These are phyloP conservation scores for Morpho deidamia DNA, from an alignment of 2,888 invertebrate species.

Conservation along the genomic window DNA sequence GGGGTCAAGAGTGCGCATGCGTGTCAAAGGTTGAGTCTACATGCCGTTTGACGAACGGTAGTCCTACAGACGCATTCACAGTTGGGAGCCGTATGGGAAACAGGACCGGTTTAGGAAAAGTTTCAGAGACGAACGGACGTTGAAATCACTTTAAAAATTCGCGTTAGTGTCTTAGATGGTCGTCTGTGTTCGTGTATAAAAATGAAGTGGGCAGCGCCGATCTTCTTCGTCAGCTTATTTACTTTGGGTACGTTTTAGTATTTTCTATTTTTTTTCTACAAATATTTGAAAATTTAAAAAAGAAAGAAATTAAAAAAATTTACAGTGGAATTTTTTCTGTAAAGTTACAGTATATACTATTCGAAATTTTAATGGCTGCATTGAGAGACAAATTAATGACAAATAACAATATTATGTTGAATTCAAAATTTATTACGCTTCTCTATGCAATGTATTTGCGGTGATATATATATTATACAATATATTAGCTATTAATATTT, in stretches of 20 bases:
- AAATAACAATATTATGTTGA: too few species aligned
- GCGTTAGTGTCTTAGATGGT: constrained; percentile 37
- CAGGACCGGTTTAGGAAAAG: constrained; percentile 44
- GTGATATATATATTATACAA: too few species aligned
- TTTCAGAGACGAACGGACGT: constrained; percentile 31
- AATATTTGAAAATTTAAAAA: not conserved
- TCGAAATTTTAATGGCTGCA: too few species aligned
- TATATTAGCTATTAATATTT: too few species aligned
- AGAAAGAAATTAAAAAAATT: too few species aligned
- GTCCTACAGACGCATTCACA: constrained; percentile 40
- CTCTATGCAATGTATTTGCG: too few species aligned
- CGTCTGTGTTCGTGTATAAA: constrained; percentile 38
- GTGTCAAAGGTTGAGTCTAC: constrained; percentile 46
- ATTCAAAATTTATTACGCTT: too few species aligned
- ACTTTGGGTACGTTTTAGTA: constrained; percentile 47
- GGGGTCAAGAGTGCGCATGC: constrained; percentile 49
- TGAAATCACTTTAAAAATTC: constrained; percentile 26
- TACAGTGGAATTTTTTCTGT: not conserved
- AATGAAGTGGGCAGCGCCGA: constrained; percentile 54
- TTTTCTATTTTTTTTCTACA: not conserved
- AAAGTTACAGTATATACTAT: not conserved
- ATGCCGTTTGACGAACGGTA: constrained; percentile 33
- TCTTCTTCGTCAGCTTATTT: constrained; percentile 41
- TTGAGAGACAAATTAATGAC: too few species aligned
- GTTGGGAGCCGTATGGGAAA: constrained; percentile 39